These are phyloP conservation scores for Pseudomyrmex concolor DNA, from an alignment of 1,140 invertebrate genomes.

Conservation along the genomic window DNA sequence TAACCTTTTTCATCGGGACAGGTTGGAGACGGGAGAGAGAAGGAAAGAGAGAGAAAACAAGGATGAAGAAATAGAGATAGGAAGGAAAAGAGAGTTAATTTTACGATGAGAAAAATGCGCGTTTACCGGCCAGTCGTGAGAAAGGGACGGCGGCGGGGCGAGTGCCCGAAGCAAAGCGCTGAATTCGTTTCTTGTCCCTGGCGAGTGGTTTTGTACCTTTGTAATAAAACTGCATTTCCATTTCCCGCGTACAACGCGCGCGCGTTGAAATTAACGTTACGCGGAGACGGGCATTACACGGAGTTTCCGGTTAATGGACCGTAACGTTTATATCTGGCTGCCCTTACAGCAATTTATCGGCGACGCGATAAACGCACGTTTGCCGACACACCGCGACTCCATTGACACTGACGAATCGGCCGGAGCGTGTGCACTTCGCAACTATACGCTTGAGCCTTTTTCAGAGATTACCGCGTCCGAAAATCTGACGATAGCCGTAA, in stretches of 20 bases:
- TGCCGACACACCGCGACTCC: slow-evolving; percentile 3
- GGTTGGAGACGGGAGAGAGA: neutral
- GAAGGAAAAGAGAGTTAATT: slow-evolving; percentile 44
- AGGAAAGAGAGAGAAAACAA: neutral
- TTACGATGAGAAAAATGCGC: slow-evolving; percentile 55
- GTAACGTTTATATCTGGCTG: slow-evolving; percentile 60
- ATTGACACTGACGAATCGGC: slow-evolving; percentile 45
- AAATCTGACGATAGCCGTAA: neutral
- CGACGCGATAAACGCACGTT: slow-evolving; percentile 50
- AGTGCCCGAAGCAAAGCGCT: slow-evolving; percentile 62
- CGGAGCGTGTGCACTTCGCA: neutral
- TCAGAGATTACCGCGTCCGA: neutral
- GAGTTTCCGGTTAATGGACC: slow-evolving; percentile 66
- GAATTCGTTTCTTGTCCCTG: slow-evolving; percentile 71
- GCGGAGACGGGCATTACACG: slow-evolving; percentile 45
- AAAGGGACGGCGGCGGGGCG: neutral
- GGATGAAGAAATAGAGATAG: neutral
- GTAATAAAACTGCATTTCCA: slow-evolving; percentile 70
- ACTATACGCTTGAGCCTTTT: neutral
- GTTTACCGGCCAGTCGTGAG: slow-evolving; percentile 41
- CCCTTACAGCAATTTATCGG: slow-evolving; percentile 48
- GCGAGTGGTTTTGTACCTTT: slow-evolving; percentile 71
- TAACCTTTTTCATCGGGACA: slow-evolving; percentile 70
- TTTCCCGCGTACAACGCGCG: slow-evolving; percentile 50
- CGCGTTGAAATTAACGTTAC: slow-evolving; percentile 65